Percentiles rank a stretch among this genome's conserved stretches.
Conservation (phyloP, 2,797 vertebrate genomes). For the Urosaurus nigricauda region DNA sequence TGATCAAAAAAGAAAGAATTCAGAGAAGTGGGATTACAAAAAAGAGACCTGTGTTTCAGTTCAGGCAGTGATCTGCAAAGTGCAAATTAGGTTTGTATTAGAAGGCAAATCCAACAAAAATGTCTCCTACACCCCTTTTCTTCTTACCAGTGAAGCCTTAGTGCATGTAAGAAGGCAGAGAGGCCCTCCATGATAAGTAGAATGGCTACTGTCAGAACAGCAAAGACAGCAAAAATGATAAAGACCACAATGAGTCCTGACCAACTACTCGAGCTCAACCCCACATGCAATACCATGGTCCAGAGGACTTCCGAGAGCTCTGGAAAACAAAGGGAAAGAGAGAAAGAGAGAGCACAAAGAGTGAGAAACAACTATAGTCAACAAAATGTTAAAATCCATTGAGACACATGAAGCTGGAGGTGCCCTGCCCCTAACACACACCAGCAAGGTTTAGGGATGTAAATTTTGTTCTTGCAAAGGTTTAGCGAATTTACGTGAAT, state of each 20-base stretch:
- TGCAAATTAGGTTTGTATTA: not conserved
- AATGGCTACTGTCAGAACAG: slow-evolving; percentile 81
- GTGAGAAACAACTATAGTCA: slow-evolving; percentile 44
- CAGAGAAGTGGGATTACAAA: not conserved
- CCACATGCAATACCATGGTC: slow-evolving; percentile 82
- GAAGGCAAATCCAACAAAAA: not conserved
- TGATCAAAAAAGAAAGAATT: not conserved
- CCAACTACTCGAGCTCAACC: slow-evolving; percentile 68
- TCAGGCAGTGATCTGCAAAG: not conserved
- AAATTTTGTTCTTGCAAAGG: too few relatives aligned
- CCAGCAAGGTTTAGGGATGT: too few relatives aligned
- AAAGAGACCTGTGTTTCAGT: not conserved
- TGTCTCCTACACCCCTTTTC: not conserved
- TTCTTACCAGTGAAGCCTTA: slow-evolving; percentile 84
- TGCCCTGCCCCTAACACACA: too few relatives aligned
- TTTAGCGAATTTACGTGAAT: too few relatives aligned
- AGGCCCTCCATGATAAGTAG: slow-evolving; percentile 86
- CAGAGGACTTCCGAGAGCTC: slow-evolving; percentile 88
- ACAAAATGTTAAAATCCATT: too few relatives aligned
- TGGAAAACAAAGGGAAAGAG: slow-evolving; percentile 49
- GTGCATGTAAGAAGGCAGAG: slow-evolving; percentile 84
- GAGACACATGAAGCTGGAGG: too few relatives aligned
- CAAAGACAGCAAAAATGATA: slow-evolving; percentile 80
- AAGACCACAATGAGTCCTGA: slow-evolving; percentile 76
- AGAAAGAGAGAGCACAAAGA: not conserved